Evolutionary conservation across 2,797 vertebrate species (phyloP).

Genomic region (Gallinago stenura): DNA sequence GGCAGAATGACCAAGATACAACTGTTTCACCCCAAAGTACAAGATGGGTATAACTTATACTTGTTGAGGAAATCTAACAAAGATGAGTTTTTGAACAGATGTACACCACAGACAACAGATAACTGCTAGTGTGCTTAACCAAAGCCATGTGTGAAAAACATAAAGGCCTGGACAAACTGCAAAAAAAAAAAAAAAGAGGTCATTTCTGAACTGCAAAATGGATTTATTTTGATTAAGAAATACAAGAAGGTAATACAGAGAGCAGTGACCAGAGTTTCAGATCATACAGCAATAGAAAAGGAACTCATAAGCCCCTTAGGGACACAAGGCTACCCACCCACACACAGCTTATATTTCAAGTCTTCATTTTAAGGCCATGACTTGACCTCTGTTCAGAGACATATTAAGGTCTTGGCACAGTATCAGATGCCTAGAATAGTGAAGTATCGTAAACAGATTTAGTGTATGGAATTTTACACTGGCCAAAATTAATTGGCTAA

Average conservation of each 20-base stretch:
- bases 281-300: slow-evolving; percentile 61
- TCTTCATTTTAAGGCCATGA: slow-evolving; percentile 71
- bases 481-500: slow-evolving; percentile 78
- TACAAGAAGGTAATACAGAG: slow-evolving; percentile 62
- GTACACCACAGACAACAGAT: background rate
- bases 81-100: background rate
- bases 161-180: background rate
- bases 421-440: slow-evolving; percentile 76
- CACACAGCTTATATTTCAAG: slow-evolving; percentile 73
- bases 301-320: slow-evolving; percentile 63
- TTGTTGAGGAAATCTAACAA: background rate
- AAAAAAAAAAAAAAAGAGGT: background rate
- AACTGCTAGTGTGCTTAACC: background rate
- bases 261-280: slow-evolving; percentile 54
- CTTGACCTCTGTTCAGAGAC: slow-evolving; percentile 69
- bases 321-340: slow-evolving; percentile 68
- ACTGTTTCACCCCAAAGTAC: background rate
- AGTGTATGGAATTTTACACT: slow-evolving; percentile 77
- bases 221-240: slow-evolving; percentile 70
- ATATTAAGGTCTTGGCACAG: slow-evolving; percentile 74
- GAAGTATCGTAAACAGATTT: slow-evolving; percentile 77
- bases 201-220: slow-evolving; percentile 22
- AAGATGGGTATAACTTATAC: background rate
- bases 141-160: background rate
- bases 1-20: background rate